These are phyloP conservation scores for Myzus persicae DNA, from an alignment of 1,140 invertebrate species.

Conservation along the genomic window DNA sequence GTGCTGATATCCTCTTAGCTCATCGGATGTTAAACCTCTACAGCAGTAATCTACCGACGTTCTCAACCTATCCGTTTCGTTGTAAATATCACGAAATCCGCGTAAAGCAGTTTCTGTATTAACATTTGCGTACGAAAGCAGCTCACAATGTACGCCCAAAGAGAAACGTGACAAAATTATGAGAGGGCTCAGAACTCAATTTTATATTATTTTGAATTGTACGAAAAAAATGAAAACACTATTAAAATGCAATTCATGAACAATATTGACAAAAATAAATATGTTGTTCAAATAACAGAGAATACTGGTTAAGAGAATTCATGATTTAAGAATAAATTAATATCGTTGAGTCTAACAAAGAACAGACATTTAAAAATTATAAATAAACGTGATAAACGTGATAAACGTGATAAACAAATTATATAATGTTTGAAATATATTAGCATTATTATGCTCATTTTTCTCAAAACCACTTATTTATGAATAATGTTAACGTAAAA, in stretches of 20 bases:
- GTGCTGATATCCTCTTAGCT: not conserved
- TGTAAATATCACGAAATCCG: not conserved
- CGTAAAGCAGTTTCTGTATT: not conserved
- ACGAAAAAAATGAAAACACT: not conserved
- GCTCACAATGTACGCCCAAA: not conserved
- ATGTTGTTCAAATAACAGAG: not conserved
- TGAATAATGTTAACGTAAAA: too few relatives aligned
- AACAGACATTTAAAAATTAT: too few relatives aligned
- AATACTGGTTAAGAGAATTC: too few relatives aligned
- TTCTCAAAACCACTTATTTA: too few relatives aligned
- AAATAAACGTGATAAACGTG: too few relatives aligned
- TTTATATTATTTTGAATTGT: not conserved
- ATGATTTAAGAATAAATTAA: too few relatives aligned
- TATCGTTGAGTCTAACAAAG: too few relatives aligned
- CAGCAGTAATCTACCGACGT: not conserved
- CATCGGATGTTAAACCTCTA: not conserved
- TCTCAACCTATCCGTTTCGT: not conserved
- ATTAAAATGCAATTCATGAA: not conserved
- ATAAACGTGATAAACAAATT: too few relatives aligned
- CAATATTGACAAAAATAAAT: not conserved
- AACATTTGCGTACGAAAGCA: not conserved
- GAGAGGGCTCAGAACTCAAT: not conserved
- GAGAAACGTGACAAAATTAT: constrained; percentile 24
- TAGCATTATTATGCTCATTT: too few relatives aligned
- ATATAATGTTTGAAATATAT: too few relatives aligned